A percentile compares a stretch with the other conserved stretches of the same genome.
phyloP scores from a whole-genome alignment of 2,888 invertebrate genomes.

The Scaptodrosophila latifasciaeformis region DNA sequence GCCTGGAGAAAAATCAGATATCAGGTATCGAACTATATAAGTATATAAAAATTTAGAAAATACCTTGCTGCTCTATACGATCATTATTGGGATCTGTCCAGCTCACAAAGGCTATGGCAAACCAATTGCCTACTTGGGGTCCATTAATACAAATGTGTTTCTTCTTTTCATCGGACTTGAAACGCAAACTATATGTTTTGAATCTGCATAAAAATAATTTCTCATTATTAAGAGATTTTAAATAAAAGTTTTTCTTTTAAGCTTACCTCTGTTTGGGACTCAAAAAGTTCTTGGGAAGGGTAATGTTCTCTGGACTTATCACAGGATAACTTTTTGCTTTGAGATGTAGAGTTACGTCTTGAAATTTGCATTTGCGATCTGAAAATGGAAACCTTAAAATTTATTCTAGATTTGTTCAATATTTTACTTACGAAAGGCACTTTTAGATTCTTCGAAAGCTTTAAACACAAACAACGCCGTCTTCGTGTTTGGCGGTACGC shows the following conservation, averaged over 20 bases:
- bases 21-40: too few species aligned
- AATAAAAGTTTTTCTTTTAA: not conserved
- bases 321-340: constrained; percentile 90
- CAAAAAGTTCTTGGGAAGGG: constrained; percentile 82
- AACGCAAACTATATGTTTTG: constrained; percentile 78
- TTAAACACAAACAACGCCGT: constrained; percentile 75
- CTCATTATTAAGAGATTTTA: too few species aligned
- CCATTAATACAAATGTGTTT: constrained; percentile 79
- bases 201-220: constrained; percentile 63
- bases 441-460: constrained; percentile 74
- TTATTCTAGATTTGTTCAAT: too few species aligned
- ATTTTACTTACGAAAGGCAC: constrained; percentile 74
- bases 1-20: constrained; percentile 77
- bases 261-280: constrained; percentile 74
- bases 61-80: constrained; percentile 86
- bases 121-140: constrained; percentile 86
- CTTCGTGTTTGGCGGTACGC: constrained; percentile 76
- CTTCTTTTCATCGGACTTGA: constrained; percentile 80
- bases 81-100: constrained; percentile 84
- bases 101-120: constrained; percentile 84
- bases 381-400: constrained; percentile 24
- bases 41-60: constrained; percentile 24
- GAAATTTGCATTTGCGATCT: constrained; percentile 79
- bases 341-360: constrained; percentile 82
- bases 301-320: constrained; percentile 86